Evolutionary conservation across 2,888 invertebrate genomes (phyloP), one percentile per base, ranked within the genome.

Genomic region (Torymus auratus): DNA sequence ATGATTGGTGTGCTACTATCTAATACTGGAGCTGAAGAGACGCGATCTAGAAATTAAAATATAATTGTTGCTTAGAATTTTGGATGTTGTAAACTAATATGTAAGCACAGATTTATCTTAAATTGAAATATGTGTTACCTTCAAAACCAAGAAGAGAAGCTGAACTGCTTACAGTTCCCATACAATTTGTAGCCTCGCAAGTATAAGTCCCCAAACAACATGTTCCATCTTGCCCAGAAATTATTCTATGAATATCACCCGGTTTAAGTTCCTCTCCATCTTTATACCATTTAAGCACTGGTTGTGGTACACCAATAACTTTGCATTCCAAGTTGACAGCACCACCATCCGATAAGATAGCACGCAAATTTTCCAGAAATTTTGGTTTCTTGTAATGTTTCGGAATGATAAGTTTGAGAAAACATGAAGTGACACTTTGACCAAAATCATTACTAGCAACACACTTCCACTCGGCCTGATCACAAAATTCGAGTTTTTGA

Each of bases 401-500:
- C 1, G 97, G 97, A 89, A 97, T 96, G 85, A 94, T 94, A 64
- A 97, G 91, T 91, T 96, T 96, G 0, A 97, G 92, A 86, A 96
- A 96, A 90, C 96, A 96, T 0, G 96, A 96, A 0, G 97, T 97
- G 7, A 96, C 94, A 85, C 96, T 96, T 87, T 97, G 96, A 0
- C 97, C 97, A 87, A 95, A 97, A 87, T 97, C 96, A 88, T 97
- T 97, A 79, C 95, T 94, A 10, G 96, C 97, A 2, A 97, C 95
- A 88, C 97, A 97, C 89, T 97, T 97, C 97, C 97, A 97, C 88
- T 97, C 97, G 0, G 96, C 96, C 90, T 97, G 96, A 89, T 97
- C 97, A 79, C 94, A 92, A 86, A 97, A 94, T 90, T 97, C 96
- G 0, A 97, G 92, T 80, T 93, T 93, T 75, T 93, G 93, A 58